Percentiles rank a stretch among this genome's conserved stretches.
phyloP scores from a whole-genome alignment of 1,140 invertebrate genomes.

The Doryteuthis pealeii region DNA sequence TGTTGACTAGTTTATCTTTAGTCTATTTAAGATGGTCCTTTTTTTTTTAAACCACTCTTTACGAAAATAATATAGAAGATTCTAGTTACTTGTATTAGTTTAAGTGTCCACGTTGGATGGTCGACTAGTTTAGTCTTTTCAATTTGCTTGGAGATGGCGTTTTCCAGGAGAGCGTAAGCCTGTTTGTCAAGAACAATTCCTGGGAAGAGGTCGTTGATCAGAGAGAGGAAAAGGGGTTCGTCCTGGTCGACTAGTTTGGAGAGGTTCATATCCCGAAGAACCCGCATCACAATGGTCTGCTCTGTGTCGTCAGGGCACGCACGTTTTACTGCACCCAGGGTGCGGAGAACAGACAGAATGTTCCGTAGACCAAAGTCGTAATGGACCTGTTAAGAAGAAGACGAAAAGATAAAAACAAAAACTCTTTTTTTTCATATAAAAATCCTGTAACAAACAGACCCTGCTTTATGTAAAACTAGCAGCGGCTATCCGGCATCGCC shows the following conservation, averaged over 20 bases:
- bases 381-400: conserved; percentile 73
- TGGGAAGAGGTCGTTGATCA: conserved; percentile 94
- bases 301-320: conserved; percentile 89
- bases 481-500: too few species aligned
- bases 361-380: conserved; percentile 96
- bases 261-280: conserved; percentile 94
- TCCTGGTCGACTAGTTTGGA: conserved; percentile 95
- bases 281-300: conserved; percentile 94
- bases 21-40: too few species aligned
- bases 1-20: too few species aligned
- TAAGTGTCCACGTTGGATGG: conserved; percentile 91
- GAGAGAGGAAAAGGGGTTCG: conserved; percentile 92
- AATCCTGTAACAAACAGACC: neutral
- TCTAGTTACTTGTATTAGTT: conserved; percentile 78
- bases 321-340: conserved; percentile 87
- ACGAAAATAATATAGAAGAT: neutral
- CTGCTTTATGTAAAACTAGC: too few species aligned
- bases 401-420: neutral
- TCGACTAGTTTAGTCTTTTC: conserved; percentile 71
- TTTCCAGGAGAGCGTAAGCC: conserved; percentile 73
- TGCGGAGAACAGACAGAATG: conserved; percentile 89
- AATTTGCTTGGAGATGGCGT: conserved; percentile 50
- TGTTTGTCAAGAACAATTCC: conserved; percentile 91
- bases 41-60: too few species aligned
- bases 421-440: neutral